Conservation (phyloP, 2,113 vertebrate species). For the Gambusia affinis region DNA sequence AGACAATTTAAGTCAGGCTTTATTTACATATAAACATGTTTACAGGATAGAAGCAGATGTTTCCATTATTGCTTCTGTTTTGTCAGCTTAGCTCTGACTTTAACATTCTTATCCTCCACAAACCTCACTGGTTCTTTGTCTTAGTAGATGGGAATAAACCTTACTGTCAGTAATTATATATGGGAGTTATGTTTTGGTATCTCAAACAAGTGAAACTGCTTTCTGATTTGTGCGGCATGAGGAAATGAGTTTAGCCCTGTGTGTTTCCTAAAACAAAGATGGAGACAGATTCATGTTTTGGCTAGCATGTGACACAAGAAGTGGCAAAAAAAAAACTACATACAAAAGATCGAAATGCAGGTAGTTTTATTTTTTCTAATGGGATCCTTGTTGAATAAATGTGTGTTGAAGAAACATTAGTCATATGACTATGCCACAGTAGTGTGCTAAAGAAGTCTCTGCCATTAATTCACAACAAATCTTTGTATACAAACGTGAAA, state of each 20-base stretch:
- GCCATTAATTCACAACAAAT: neutral
- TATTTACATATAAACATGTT: constrained; percentile 6
- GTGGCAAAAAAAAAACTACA: neutral
- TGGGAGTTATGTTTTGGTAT: no score
- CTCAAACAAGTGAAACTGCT: neutral
- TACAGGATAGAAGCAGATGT: neutral
- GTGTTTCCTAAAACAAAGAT: neutral
- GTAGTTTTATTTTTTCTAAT: neutral
- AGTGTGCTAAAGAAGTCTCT: neutral
- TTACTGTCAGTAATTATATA: neutral
- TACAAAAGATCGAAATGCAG: neutral
- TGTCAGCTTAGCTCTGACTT: neutral
- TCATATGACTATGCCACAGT: neutral
- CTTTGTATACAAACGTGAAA: neutral
- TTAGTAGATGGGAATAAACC: neutral
- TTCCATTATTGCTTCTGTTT: neutral
- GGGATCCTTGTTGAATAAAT: neutral
- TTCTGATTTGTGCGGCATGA: neutral
- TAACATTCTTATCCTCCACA: neutral
- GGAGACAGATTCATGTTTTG: neutral
- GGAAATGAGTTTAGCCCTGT: neutral
- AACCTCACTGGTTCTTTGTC: neutral
- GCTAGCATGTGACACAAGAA: neutral
- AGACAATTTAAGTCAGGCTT: neutral
- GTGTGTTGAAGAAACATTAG: neutral